Conservation (phyloP, 1,140 invertebrate genomes). For the Physella acuta region DNA sequence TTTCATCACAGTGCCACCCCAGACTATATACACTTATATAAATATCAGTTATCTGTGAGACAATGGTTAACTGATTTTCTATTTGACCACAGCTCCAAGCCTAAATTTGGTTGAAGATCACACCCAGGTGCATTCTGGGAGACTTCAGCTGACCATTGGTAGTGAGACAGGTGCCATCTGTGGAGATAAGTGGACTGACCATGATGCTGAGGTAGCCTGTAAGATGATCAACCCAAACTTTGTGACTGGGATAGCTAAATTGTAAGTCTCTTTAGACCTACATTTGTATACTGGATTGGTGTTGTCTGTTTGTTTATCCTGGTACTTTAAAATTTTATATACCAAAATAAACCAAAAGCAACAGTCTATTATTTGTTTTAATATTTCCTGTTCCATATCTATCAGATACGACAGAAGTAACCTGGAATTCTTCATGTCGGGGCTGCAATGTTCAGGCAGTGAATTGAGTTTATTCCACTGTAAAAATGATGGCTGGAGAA, state of each 20-base stretch:
- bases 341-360: too few species aligned
- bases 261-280: too few species aligned
- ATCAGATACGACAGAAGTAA: not conserved
- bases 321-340: too few species aligned
- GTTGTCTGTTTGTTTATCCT: too few species aligned
- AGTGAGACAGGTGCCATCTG: slow-evolving; percentile 35
- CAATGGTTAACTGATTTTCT: too few species aligned
- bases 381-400: too few species aligned
- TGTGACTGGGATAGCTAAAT: slow-evolving; percentile 17
- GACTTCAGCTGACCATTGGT: slow-evolving; percentile 32
- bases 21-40: too few species aligned
- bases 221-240: slow-evolving; percentile 27
- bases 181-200: slow-evolving; percentile 35
- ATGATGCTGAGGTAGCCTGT: slow-evolving; percentile 38
- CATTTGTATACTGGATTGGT: too few species aligned
- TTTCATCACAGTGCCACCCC: too few species aligned
- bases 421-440: slow-evolving; percentile 23
- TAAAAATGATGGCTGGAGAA: slow-evolving; percentile 72
- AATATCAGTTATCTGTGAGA: too few species aligned
- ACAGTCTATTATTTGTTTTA: too few species aligned
- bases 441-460: slow-evolving; percentile 69
- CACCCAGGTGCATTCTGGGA: slow-evolving; percentile 27
- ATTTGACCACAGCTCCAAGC: slow-evolving; percentile 30
- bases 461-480: slow-evolving; percentile 72
- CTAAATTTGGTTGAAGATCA: slow-evolving; percentile 19